phyloP scores from a whole-genome alignment of 2,113 vertebrate species.

The Ibidorhyncha struthersii region DNA sequence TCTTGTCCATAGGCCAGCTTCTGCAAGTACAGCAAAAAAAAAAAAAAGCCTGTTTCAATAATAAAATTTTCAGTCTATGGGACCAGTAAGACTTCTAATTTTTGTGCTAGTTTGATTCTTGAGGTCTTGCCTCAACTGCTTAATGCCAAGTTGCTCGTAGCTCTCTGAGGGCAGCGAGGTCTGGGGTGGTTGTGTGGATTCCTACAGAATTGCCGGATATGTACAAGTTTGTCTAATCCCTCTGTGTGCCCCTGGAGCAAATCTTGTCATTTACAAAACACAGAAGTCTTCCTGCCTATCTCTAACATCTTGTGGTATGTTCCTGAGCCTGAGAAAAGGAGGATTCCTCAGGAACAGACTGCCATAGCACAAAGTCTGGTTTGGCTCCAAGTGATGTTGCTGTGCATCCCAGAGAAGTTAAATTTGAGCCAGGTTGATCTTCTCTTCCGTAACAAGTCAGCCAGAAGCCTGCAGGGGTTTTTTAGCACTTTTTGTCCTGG shows the following conservation, averaged over 20 bases:
- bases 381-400: neutral
- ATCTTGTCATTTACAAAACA: neutral
- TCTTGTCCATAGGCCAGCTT: neutral
- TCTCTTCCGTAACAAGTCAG: neutral
- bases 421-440: neutral
- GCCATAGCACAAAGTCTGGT: neutral
- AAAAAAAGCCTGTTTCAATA: neutral
- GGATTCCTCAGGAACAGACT: neutral
- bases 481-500: neutral
- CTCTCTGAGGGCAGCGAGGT: neutral
- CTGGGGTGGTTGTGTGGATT: neutral
- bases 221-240: neutral
- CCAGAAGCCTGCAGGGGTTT: neutral
- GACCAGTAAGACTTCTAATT: neutral
- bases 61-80: neutral
- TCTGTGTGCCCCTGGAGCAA: neutral
- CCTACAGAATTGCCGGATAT: neutral
- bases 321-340: slow-evolving; percentile 48
- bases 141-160: neutral
- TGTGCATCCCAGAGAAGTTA: neutral
- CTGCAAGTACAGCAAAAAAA: neutral
- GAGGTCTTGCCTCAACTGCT: neutral
- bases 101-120: neutral
- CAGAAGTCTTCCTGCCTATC: neutral
- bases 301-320: slow-evolving; percentile 18